Conservation (phyloP, 2,888 invertebrate genomes). For the Oegoconia quadripuncta region DNA sequence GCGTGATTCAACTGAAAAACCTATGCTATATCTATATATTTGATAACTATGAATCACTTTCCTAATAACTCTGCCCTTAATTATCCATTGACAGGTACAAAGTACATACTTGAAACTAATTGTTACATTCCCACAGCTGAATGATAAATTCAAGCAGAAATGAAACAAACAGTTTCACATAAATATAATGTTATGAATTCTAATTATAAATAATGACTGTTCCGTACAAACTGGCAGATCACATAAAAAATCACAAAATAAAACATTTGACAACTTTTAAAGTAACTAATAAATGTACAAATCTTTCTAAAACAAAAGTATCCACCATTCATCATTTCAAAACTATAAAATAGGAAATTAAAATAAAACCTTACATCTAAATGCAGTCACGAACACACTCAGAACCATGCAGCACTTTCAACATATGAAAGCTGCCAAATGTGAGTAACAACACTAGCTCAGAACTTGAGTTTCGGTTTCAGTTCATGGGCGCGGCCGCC, state of each 20-base stretch:
- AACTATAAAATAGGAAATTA: conserved; percentile 49
- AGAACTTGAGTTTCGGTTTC: conserved; percentile 85
- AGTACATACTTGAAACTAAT: too few relatives aligned
- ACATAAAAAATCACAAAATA: conserved; percentile 1
- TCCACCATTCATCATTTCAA: conserved; percentile 47
- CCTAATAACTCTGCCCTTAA: background rate
- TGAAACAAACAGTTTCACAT: too few relatives aligned
- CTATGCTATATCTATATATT: background rate
- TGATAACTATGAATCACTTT: background rate
- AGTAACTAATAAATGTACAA: conserved; percentile 42
- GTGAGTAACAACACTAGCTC: conserved; percentile 36
- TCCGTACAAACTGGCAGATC: background rate
- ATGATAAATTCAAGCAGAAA: too few relatives aligned
- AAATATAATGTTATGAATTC: too few relatives aligned
- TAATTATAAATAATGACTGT: too few relatives aligned
- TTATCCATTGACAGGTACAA: background rate
- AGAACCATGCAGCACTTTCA: conserved; percentile 31
- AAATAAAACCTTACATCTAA: conserved; percentile 56
- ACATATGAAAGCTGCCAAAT: conserved; percentile 67
- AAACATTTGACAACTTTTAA: background rate
- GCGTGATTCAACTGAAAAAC: background rate
- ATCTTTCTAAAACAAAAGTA: conserved; percentile 69
- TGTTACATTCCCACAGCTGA: background rate
- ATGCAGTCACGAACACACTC: conserved; percentile 7
- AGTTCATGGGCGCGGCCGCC: conserved; percentile 96